A percentile compares a stretch with the other conserved stretches of the same genome.
phyloP scores from a whole-genome alignment of 2,888 invertebrate species.

The Oscheius onirici region DNA sequence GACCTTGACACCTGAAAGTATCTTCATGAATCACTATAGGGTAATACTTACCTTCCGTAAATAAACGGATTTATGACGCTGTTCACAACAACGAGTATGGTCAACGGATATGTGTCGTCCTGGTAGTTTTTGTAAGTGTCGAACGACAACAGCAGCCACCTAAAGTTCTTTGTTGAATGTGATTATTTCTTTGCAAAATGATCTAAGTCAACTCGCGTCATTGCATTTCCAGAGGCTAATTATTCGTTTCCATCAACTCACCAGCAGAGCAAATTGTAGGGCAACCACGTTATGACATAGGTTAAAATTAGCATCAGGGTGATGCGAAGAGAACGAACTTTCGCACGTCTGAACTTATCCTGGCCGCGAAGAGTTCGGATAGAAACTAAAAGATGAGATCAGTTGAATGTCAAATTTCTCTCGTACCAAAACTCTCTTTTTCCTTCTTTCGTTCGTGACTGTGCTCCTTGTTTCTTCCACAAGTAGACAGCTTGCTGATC shows the following conservation, averaged over 20 bases:
- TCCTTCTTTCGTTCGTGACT: constrained; percentile 30
- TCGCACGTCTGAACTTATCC: constrained; percentile 57
- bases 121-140: constrained; percentile 49
- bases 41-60: constrained; percentile 49
- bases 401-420: background rate
- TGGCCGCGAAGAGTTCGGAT: constrained; percentile 54
- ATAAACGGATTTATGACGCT: constrained; percentile 64
- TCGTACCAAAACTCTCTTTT: constrained; percentile 39
- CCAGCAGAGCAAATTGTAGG: constrained; percentile 63
- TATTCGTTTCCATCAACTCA: constrained; percentile 27
- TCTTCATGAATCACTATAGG: background rate
- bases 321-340: constrained; percentile 56
- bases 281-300: constrained; percentile 62
- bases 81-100: constrained; percentile 59
- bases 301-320: constrained; percentile 61
- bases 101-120: constrained; percentile 55
- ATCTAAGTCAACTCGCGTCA: too few species aligned
- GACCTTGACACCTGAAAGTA: constrained; percentile 50
- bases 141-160: constrained; percentile 57
- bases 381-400: constrained; percentile 39
- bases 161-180: constrained; percentile 18
- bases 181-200: background rate
- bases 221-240: constrained; percentile 11
- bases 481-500: constrained; percentile 53
- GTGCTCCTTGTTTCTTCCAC: constrained; percentile 34